Evolutionary conservation across 1,140 invertebrate genomes (phyloP), one percentile per base, ranked within the genome.

Genomic region (Heliothis subflexa): DNA sequence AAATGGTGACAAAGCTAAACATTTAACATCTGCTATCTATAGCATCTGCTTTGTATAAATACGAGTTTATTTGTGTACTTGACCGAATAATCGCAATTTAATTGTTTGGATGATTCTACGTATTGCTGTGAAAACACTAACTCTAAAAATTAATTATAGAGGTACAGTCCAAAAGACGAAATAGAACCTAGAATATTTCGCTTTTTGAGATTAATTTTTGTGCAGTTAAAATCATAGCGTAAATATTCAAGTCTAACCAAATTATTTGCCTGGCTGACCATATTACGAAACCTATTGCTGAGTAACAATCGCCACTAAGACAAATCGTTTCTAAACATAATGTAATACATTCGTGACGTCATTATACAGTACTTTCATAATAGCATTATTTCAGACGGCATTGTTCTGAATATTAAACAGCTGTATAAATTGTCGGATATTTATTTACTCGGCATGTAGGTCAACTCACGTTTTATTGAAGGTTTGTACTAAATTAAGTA

Each of bases 361-460:
- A 68, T 10, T 25, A 68, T 50, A 21, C 13, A 52, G 12, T 21
- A 10, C 16, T 45, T 72, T 72, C 28, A 72, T 54, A 59, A 47
- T 45, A 33, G 3, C 10, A 40, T 71, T 71, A 59, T 25, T 72
- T 13, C 16, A 7, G 28, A 13, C 33, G 2, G 45, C 52, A 72
- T 47, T 57, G 16, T 72, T 72, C 11, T 49, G 18, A 10, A 33
- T 54, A 57, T 72, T 72, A 72, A 59, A 72, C 70, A 72, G 10
- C 21, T 55, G 52, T 45, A 64, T 64, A 45, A 45, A 64, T 62
- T 33, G 13, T 33, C 14, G 9, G 12, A 3, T 54, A 54, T 40
- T 57, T 72, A 55, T 72, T 72, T 72, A 45, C n/a, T 40, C 25
- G 4, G n/a, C n/a, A 72, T 72, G 21, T 57, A 57, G 70, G 70